Percentiles rank a stretch among this genome's conserved stretches.
These are phyloP conservation scores for Nezara viridula DNA, from an alignment of 2,888 invertebrate genomes.

Conservation along the genomic window DNA sequence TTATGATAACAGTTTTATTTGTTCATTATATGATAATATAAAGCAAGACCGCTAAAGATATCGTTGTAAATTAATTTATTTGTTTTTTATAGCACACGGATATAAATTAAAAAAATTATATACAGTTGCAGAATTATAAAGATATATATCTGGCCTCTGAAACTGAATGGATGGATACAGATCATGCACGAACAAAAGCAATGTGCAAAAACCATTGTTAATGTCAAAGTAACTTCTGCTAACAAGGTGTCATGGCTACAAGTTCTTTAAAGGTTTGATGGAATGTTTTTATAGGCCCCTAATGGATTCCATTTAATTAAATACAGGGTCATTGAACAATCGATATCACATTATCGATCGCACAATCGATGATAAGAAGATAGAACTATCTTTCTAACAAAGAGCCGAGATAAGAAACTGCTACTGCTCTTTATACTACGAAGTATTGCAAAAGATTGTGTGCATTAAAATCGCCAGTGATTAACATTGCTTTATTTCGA, in stretches of 20 bases:
- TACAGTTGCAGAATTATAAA: too few relatives aligned
- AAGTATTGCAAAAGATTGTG: neutral
- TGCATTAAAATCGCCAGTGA: neutral
- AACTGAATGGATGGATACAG: too few relatives aligned
- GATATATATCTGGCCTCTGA: too few relatives aligned
- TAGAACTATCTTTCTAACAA: neutral
- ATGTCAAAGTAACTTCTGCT: neutral
- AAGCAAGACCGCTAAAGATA: too few relatives aligned
- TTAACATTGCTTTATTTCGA: neutral
- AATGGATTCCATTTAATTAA: neutral
- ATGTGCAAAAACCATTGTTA: neutral
- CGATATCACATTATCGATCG: neutral
- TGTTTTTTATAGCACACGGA: too few relatives aligned
- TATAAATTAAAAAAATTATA: too few relatives aligned
- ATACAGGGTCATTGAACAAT: neutral
- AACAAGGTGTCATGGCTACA: neutral
- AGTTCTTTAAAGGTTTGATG: neutral
- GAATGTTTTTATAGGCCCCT: neutral
- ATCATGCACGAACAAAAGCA: too few relatives aligned
- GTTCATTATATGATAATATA: too few relatives aligned
- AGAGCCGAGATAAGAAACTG: neutral
- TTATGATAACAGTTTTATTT: too few relatives aligned
- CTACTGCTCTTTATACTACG: neutral
- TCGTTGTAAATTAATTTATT: too few relatives aligned
- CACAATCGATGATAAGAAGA: neutral